Evolutionary conservation across 2,113 vertebrate species (phyloP).

Genomic region (Tor tambroides): DNA sequence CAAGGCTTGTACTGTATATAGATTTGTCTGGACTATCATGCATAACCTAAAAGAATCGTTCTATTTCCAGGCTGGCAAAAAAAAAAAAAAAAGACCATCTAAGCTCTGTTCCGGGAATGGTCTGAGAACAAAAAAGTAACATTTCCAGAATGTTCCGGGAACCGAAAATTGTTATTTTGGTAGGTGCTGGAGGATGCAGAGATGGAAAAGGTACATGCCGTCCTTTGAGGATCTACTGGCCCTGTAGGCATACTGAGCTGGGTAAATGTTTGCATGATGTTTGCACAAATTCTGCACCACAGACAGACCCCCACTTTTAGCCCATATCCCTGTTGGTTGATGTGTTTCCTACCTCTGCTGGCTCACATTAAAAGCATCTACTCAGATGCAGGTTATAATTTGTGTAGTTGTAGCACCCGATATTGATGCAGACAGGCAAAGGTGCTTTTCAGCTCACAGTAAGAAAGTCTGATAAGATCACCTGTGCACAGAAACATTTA

Average conservation of each 20-base stretch:
- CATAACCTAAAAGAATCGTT: neutral
- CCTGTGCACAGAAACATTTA: neutral
- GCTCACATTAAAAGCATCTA: neutral
- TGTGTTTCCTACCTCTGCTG: constrained; percentile 6
- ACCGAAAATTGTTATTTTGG: neutral
- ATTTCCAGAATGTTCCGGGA: neutral
- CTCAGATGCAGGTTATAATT: neutral
- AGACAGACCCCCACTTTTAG: neutral
- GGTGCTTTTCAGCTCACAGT: neutral
- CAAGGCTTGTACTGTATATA: neutral
- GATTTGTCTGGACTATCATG: neutral
- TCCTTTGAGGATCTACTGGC: neutral
- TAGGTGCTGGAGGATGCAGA: neutral
- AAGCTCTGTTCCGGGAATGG: neutral
- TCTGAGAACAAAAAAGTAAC: neutral
- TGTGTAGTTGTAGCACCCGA: neutral
- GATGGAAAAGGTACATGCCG: neutral
- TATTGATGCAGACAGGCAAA: neutral
- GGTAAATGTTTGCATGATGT: constrained; percentile 12
- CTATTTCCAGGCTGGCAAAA: neutral
- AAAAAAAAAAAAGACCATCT: neutral
- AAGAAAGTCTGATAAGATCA: neutral
- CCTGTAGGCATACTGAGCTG: neutral
- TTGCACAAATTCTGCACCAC: neutral
- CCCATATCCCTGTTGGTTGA: neutral